A percentile compares a stretch with the other conserved stretches of the same genome.
Evolutionary conservation across 1,140 invertebrate genomes (phyloP).

Genomic region (Adelges cooleyi): DNA sequence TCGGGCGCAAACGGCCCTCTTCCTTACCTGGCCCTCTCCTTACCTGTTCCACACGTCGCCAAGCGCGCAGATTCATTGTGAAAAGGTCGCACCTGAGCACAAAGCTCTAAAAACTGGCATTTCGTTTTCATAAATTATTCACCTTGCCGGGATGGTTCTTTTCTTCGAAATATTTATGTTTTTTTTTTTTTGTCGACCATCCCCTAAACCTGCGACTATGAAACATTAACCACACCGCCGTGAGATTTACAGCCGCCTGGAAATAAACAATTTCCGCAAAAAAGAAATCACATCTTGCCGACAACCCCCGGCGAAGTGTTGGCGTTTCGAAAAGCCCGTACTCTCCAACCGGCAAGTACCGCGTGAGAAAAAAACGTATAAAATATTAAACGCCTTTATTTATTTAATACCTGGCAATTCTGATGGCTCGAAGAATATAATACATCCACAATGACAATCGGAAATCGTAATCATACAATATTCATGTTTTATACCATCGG

Average conservation of each 20-base stretch:
- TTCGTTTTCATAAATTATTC: slow-evolving; percentile 28
- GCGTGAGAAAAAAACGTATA: too few relatives aligned
- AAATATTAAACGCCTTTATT: too few relatives aligned
- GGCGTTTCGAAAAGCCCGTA: too few relatives aligned
- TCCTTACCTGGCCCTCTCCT: neutral
- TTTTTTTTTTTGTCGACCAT: neutral
- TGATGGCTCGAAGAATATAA: too few relatives aligned
- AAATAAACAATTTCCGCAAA: neutral
- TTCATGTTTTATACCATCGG: too few relatives aligned
- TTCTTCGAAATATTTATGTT: slow-evolving; percentile 20
- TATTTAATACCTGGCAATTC: too few relatives aligned
- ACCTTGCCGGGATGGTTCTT: neutral
- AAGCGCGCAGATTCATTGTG: slow-evolving; percentile 19
- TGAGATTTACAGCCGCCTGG: neutral
- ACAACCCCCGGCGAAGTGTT: neutral
- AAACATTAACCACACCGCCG: slow-evolving; percentile 6
- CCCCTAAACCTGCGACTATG: neutral
- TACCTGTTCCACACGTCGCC: slow-evolving; percentile 16
- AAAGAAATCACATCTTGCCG: slow-evolving; percentile 4
- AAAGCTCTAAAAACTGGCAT: slow-evolving; percentile 22
- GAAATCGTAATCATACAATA: too few relatives aligned
- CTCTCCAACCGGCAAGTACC: too few relatives aligned
- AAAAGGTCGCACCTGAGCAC: slow-evolving; percentile 26
- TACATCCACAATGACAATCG: too few relatives aligned
- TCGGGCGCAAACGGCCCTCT: neutral